A percentile compares a stretch with the other conserved stretches of the same genome.
Conservation (phyloP, 2,113 vertebrate genomes). For the Rhombomys opimus region DNA sequence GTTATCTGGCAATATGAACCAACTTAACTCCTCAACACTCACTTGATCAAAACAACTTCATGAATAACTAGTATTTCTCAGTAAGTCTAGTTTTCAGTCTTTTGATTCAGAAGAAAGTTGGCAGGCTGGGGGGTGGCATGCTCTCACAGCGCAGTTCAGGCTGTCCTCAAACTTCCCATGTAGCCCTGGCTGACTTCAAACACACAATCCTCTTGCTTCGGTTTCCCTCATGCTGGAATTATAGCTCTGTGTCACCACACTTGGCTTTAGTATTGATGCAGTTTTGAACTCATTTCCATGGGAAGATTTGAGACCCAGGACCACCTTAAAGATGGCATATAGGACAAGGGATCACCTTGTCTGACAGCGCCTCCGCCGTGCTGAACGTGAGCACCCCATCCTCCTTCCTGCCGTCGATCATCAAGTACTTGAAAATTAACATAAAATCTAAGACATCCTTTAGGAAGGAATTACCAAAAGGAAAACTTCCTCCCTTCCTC, state of each 20-base stretch:
- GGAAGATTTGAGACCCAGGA: background rate
- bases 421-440: background rate
- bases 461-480: background rate
- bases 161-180: background rate
- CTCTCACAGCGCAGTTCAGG: no score
- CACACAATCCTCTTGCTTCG: rapidly evolving
- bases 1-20: background rate
- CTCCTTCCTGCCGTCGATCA: background rate
- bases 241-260: rapidly evolving
- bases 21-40: background rate
- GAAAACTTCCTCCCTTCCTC: background rate
- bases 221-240: background rate
- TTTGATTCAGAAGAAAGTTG: background rate
- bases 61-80: background rate
- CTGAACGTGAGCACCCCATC: background rate
- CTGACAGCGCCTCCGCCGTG: rapidly evolving
- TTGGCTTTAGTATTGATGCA: background rate
- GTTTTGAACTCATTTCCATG: conserved; percentile 1
- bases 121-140: background rate
- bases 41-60: background rate
- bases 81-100: background rate
- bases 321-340: background rate
- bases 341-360: background rate
- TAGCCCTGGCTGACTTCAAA: background rate
- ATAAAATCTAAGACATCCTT: conserved; percentile 16